A percentile compares a stretch with the other conserved stretches of the same genome.
Conservation (phyloP, 2,888 invertebrate genomes). For the Epicampocera succincta region DNA sequence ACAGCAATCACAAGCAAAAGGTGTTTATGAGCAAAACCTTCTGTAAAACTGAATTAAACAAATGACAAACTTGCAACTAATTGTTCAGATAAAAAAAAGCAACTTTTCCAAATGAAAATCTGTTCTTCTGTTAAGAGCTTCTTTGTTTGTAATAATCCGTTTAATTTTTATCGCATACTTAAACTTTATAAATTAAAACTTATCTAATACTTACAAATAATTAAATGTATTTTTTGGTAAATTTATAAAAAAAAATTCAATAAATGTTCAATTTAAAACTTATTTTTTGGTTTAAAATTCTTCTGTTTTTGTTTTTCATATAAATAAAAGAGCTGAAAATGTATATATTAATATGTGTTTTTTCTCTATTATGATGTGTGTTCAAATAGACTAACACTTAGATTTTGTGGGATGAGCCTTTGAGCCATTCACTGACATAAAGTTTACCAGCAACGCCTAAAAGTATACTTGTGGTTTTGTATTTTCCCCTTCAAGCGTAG, state of each 20-base stretch:
- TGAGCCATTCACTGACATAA: background rate
- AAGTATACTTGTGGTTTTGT: slow-evolving; percentile 25
- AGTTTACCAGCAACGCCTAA: slow-evolving; percentile 13
- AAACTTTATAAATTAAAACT: slow-evolving; percentile 24
- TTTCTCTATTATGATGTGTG: slow-evolving; percentile 3
- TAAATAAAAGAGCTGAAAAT: slow-evolving; percentile 40
- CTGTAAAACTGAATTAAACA: background rate
- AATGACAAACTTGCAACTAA: slow-evolving; percentile 21
- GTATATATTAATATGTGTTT: slow-evolving; percentile 45
- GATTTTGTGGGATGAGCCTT: background rate
- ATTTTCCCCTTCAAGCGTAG: background rate
- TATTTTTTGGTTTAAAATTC: slow-evolving; percentile 11
- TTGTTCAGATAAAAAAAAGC: background rate
- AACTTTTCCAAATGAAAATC: background rate
- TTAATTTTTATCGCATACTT: slow-evolving; percentile 13
- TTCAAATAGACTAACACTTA: slow-evolving; percentile 22
- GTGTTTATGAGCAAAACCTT: slow-evolving; percentile 39
- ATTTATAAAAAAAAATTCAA: slow-evolving; percentile 30
- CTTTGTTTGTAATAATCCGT: slow-evolving; percentile 27
- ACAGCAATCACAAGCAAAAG: slow-evolving; percentile 46
- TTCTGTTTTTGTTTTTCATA: slow-evolving; percentile 50
- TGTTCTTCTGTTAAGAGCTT: slow-evolving; percentile 35
- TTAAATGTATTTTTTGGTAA: slow-evolving; percentile 55
- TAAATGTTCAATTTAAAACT: slow-evolving; percentile 34
- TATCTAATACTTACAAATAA: slow-evolving; percentile 31